Conservation (phyloP, 1,140 invertebrate species). For the Sweltsa coloradensis region DNA sequence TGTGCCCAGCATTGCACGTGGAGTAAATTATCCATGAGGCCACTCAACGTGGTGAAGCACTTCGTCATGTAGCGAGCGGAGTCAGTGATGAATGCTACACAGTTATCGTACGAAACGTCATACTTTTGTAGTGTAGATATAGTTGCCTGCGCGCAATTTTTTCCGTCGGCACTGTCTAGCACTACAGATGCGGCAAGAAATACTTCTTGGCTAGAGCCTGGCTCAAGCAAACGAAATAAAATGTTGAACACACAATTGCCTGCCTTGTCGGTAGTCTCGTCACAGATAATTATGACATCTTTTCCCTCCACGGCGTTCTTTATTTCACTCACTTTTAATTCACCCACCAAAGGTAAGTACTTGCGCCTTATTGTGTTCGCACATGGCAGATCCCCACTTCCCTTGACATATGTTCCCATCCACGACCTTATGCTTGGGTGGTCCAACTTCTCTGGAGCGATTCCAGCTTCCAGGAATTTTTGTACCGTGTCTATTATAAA, state of each 20-base stretch:
- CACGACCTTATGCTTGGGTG: neutral
- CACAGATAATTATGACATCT: slow-evolving; percentile 1
- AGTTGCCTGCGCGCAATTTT: neutral
- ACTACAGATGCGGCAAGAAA: slow-evolving; percentile 3
- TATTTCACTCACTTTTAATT: neutral
- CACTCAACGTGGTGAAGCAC: neutral
- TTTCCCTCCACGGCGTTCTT: neutral
- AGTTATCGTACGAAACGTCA: neutral
- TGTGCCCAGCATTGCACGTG: slow-evolving; percentile 4
- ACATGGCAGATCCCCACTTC: slow-evolving; percentile 1
- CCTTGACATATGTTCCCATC: neutral
- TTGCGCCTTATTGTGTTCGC: neutral
- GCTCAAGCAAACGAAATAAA: neutral
- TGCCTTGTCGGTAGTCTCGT: slow-evolving; percentile 2
- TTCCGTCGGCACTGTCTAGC: neutral
- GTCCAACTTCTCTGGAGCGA: neutral
- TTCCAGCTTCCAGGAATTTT: neutral
- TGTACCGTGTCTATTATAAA: neutral
- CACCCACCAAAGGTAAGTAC: neutral
- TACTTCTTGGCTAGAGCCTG: neutral
- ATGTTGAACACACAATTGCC: neutral
- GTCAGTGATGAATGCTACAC: neutral
- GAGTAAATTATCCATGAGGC: neutral
- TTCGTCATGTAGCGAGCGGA: slow-evolving; percentile 1
- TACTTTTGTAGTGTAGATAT: neutral